Base-by-base conservation (phyloP, 2,888 invertebrate genomes). In the Pollenia angustigena region DNA sequence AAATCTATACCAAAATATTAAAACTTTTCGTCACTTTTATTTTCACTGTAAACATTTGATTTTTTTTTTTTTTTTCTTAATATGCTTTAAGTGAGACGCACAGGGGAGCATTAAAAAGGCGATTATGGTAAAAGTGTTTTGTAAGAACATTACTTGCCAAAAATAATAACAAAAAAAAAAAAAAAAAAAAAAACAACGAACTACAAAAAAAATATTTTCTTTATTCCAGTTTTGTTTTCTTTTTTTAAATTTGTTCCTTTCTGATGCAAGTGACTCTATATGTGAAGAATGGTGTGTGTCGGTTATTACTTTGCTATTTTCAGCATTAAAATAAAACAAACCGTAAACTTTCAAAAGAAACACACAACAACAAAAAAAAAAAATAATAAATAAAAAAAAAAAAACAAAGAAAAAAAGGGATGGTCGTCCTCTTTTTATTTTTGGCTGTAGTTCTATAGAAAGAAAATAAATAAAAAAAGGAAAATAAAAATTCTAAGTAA, bases 51-150 rank as follows among this genome's bases (percentile, higher is more conserved):
- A 10, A 32, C 32, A 32, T 32, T 32, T 32, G 32, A 32, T 6
- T 10, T 18, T 48, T 64, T 14, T 10, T 18, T 48, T 64, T 14
- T 32, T 54, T 76, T 75, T 18, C 23, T 46, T 44, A 46, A 46
- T 58, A 60, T 32, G 64, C 42, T 32, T 9, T 7, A 50, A 6
- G 62, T 11, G 32, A n/a, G 8, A 44, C 42, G 40, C 60, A 60
- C 44, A 46, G 23, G 46, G 48, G 58, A 50, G 56, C 54, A 48
- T 54, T 72, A 62, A 81, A 85, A 82, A 79, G 23, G 54, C 52
- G 81, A 75, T 82, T 82, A 80, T 86, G 75, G 69, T 58, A 62
- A 75, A 85, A 82, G 79, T 82, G 85, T 82, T 85, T 85, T 79
- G 74, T 79, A 82, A 75, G 54, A 85, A 69, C 74, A 75, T 82